Percentiles rank a stretch among this genome's conserved stretches.
Conservation (phyloP, 2,797 vertebrate species). For the Acrocephalus scirpaceus region DNA sequence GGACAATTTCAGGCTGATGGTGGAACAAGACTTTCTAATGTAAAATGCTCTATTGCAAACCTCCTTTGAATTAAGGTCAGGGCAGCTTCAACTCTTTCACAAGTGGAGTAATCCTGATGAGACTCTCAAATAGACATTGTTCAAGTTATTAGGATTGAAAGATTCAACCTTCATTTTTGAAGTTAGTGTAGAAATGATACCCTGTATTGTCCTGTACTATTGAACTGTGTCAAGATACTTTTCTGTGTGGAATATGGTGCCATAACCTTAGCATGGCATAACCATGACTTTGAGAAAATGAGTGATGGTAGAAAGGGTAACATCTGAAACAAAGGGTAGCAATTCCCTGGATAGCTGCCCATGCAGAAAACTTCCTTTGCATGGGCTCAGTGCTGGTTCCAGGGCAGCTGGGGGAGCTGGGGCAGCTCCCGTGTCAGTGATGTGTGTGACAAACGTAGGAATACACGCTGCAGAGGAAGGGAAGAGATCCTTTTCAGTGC, state of each 20-base stretch:
- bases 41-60: background rate
- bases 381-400: background rate
- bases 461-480: background rate
- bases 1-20: background rate
- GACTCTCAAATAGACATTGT: background rate
- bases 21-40: background rate
- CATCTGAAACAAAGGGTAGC: background rate
- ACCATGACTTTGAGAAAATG: background rate
- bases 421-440: background rate
- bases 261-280: too few species aligned
- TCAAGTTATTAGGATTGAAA: background rate
- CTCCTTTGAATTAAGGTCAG: background rate
- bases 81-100: background rate
- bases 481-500: background rate
- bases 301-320: background rate
- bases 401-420: background rate
- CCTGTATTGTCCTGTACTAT: background rate
- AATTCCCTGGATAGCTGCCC: background rate
- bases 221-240: background rate
- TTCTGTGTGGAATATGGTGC: background rate
- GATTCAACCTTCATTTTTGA: background rate
- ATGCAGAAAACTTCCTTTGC: background rate
- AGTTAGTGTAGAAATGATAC: background rate
- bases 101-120: background rate
- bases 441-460: background rate